A percentile compares a stretch with the other conserved stretches of the same genome.
Conservation (phyloP, 2,888 invertebrate genomes). For the Nemurella pictetii region DNA sequence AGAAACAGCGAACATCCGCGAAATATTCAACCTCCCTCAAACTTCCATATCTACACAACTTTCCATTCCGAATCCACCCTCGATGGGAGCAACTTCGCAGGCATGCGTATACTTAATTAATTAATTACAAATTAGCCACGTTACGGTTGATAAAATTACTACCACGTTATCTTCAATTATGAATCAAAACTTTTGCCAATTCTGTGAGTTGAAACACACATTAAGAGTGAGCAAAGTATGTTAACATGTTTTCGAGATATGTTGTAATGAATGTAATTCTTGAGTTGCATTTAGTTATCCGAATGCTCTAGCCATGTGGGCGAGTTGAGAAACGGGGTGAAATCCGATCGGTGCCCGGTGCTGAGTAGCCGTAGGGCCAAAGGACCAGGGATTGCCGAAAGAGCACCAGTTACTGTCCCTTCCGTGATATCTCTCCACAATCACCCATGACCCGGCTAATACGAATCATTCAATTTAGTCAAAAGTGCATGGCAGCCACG, state of each 20-base stretch:
- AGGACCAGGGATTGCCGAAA: not conserved
- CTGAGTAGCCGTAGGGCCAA: not conserved
- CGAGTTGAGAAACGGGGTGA: not conserved
- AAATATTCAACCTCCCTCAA: not conserved
- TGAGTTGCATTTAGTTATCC: not conserved
- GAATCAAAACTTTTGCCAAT: not conserved
- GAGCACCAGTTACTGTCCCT: no score
- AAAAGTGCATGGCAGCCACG: not conserved
- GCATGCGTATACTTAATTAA: not conserved
- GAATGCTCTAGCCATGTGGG: no score
- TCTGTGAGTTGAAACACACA: not conserved
- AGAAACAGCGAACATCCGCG: not conserved
- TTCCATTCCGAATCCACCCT: not conserved
- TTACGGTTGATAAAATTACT: conserved; percentile 10
- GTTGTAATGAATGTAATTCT: not conserved
- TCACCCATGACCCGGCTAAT: not conserved
- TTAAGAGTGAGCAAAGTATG: not conserved
- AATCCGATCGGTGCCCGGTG: not conserved
- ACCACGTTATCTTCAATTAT: not conserved
- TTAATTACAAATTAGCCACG: conserved; percentile 30
- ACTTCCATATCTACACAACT: not conserved
- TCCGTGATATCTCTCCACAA: not conserved
- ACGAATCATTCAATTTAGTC: not conserved
- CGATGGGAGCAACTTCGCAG: not conserved
- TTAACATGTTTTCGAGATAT: not conserved